Evolutionary conservation across 2,797 vertebrate genomes (phyloP).

Genomic region (Pitangus sulphuratus): DNA sequence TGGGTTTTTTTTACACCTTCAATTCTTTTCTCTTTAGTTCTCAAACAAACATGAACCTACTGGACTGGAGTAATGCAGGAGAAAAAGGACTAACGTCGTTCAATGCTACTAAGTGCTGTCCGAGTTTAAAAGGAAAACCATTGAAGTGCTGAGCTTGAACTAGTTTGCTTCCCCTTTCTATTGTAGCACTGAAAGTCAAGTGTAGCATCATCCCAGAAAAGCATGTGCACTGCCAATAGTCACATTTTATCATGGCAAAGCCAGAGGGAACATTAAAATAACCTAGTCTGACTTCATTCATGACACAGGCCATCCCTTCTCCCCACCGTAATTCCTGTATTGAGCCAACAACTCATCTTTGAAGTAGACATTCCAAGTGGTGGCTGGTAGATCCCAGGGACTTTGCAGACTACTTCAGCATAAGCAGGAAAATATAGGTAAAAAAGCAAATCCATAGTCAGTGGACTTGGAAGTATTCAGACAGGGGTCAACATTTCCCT

Average conservation of each 20-base stretch:
- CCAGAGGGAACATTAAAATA: not conserved
- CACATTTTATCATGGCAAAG: not conserved
- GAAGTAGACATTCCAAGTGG: not conserved
- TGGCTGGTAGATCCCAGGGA: not conserved
- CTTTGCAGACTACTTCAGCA: not conserved
- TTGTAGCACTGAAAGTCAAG: not conserved
- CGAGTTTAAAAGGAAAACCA: slow-evolving; percentile 39
- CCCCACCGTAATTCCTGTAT: not conserved
- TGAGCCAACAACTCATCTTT: not conserved
- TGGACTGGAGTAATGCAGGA: slow-evolving; percentile 47
- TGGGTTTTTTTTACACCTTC: slow-evolving; percentile 68
- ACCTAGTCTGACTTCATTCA: not conserved
- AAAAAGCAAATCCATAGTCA: not conserved
- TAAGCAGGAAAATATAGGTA: not conserved
- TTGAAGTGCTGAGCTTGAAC: slow-evolving; percentile 20
- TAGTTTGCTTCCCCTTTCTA: not conserved
- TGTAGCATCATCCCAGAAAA: not conserved
- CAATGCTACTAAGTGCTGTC: slow-evolving; percentile 40
- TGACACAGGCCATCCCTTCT: not conserved
- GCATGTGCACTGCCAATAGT: not conserved
- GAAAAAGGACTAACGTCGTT: slow-evolving; percentile 10
- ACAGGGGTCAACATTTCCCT: not conserved
- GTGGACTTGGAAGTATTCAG: not conserved
- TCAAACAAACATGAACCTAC: slow-evolving; percentile 65
- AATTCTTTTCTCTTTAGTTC: slow-evolving; percentile 50